Base-by-base conservation (phyloP, 2,888 invertebrate species). In the Trissolcus japonicus region DNA sequence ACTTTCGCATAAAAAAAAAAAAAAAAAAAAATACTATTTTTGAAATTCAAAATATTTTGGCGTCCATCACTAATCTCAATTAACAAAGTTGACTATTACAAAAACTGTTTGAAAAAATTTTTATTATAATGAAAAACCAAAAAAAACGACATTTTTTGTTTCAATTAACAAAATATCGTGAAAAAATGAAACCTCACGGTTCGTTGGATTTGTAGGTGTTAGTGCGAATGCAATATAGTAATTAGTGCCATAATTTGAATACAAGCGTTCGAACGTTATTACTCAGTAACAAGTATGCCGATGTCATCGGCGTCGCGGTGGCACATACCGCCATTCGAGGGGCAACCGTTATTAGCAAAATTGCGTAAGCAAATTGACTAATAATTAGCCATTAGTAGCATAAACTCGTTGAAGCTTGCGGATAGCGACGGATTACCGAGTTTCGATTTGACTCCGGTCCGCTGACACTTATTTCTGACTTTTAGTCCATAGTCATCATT, bases 341-440 rank as follows among this genome's bases (percentile, higher is more conserved):
- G 67, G 63, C 76, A 66, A 46, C 63, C 80, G 83, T 84, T 85
- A 85, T 86, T 85, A 83, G 83, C 83, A 85, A 85, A 86, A 87
- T 85, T 86, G 85, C 84, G 81, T 80, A 81, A 82, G 81, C 83
- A 86, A 87, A 83, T 82, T 84, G 85, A 85, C 84, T 86, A 87
- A 78, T 78, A 73, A 87, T 86, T 86, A 82, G 82, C 80, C 83
- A 86, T 86, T 85, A 83, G 82, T 80, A 80, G 78, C 71, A 81
- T 81, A 81, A 79, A 79, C 80, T 75, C 74, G 71, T 69, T 63
- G 71, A 71, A 75, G 71, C 80, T 62, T 77, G 72, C 73, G 71
- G 68, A 76, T 81, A 84, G 82, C 83, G 86, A 86, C 81, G 82
- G 82, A 86, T 85, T 82, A 82, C 80, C 79, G 81, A n/a, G n/a